These are phyloP conservation scores for Tetropium fuscum DNA, from an alignment of 2,888 invertebrate species.

Conservation along the genomic window DNA sequence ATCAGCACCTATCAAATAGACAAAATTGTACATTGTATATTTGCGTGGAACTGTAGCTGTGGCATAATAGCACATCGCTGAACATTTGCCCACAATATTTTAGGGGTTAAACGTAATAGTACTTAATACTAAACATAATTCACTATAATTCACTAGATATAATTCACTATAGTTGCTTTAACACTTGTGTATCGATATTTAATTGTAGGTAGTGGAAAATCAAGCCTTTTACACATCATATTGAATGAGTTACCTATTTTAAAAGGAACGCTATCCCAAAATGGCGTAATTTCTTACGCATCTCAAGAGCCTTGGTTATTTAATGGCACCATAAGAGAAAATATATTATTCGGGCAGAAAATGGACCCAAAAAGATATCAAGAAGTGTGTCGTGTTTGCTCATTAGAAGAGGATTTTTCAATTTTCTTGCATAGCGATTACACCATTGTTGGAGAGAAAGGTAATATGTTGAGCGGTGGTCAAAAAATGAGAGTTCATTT, in stretches of 20 bases:
- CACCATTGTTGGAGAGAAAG: slow-evolving; percentile 81
- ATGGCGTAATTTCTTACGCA: slow-evolving; percentile 79
- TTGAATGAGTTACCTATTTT: slow-evolving; percentile 78
- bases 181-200: too few relatives aligned
- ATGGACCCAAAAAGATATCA: slow-evolving; percentile 75
- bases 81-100: too few relatives aligned
- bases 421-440: slow-evolving; percentile 81
- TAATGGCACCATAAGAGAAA: slow-evolving; percentile 86
- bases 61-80: too few relatives aligned
- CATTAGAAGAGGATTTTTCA: slow-evolving; percentile 77
- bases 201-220: slow-evolving; percentile 71
- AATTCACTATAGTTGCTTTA: not conserved
- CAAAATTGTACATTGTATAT: too few relatives aligned
- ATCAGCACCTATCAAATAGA: too few relatives aligned
- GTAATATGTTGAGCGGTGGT: slow-evolving; percentile 79
- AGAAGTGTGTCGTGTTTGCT: slow-evolving; percentile 75
- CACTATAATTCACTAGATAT: not conserved
- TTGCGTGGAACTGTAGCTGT: too few relatives aligned
- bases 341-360: slow-evolving; percentile 87
- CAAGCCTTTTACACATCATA: slow-evolving; percentile 67
- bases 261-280: slow-evolving; percentile 73
- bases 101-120: too few relatives aligned
- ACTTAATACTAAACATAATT: too few relatives aligned
- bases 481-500: slow-evolving; percentile 89
- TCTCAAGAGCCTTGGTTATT: slow-evolving; percentile 89